Evolutionary conservation across 1,140 invertebrate genomes (phyloP).

Genomic region (Atopsyche davidsoni): DNA sequence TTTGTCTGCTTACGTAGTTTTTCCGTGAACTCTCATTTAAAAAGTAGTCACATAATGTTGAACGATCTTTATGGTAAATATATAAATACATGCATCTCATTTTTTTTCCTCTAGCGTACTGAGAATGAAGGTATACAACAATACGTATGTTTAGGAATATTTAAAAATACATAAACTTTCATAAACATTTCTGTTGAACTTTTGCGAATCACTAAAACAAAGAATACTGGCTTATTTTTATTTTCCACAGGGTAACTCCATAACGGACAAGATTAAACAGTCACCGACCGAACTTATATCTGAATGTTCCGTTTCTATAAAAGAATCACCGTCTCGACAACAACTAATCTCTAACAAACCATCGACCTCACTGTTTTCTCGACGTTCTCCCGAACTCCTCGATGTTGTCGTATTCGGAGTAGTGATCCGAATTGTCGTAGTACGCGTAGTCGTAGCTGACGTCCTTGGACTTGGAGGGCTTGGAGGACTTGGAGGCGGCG

Average conservation of each 20-base stretch:
- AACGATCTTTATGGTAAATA: neutral
- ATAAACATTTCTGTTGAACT: too few species aligned
- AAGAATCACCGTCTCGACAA: too few species aligned
- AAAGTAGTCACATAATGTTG: too few species aligned
- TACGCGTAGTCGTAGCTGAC: constrained; percentile 63
- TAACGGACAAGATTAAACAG: constrained; percentile 7
- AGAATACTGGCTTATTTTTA: constrained; percentile 16
- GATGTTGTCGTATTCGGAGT: constrained; percentile 49
- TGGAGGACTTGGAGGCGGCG: constrained; percentile 29
- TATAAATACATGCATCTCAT: neutral
- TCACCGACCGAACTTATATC: neutral
- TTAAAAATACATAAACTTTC: too few species aligned
- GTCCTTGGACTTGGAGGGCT: constrained; percentile 48
- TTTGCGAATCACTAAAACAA: constrained; percentile 9
- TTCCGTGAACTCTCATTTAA: too few species aligned
- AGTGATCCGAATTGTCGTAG: constrained; percentile 52
- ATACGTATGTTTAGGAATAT: too few species aligned
- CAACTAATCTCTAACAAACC: too few species aligned
- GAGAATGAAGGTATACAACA: too few species aligned
- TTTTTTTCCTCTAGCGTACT: too few species aligned
- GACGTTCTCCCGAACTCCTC: constrained; percentile 49
- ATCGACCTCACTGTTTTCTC: constrained; percentile 29
- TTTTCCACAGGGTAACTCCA: constrained; percentile 4
- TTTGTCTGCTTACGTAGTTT: too few species aligned
- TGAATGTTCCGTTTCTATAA: constrained; percentile 17